phyloP scores from a whole-genome alignment of 1,140 invertebrate genomes.

The Acromyrmex charruanus region DNA sequence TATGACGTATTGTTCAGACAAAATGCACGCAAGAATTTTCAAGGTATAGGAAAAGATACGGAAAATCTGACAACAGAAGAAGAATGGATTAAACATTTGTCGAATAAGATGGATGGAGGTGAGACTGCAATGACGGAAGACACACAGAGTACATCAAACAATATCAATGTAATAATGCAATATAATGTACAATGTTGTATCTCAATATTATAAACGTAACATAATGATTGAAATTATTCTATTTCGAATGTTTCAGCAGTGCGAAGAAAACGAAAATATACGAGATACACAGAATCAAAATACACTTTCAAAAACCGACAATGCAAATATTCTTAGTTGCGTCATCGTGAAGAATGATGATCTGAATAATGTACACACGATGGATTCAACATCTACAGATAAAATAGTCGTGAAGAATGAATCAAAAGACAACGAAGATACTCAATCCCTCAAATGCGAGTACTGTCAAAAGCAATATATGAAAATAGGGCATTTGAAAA shows the following conservation, averaged over 20 bases:
- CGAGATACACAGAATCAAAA: conserved; percentile 1
- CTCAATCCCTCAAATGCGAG: conserved; percentile 71
- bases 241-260: conserved; percentile 32
- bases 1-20: conserved; percentile 75
- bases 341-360: conserved; percentile 65
- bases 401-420: conserved; percentile 26
- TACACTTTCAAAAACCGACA: neutral
- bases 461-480: conserved; percentile 77
- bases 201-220: neutral
- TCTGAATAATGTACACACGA: neutral
- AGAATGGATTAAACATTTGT: conserved; percentile 64
- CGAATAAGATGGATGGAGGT: neutral
- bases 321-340: conserved; percentile 66
- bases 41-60: neutral
- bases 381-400: conserved; percentile 43
- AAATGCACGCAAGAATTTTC: conserved; percentile 59
- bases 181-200: conserved; percentile 13
- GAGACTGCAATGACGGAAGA: neutral
- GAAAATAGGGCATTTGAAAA: conserved; percentile 76
- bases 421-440: neutral
- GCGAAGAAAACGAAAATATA: neutral
- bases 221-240: conserved; percentile 33
- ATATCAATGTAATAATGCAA: conserved; percentile 51
- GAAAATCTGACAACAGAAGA: conserved; percentile 69
- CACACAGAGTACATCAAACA: conserved; percentile 18